Evolutionary conservation across 2,888 invertebrate genomes (phyloP).

Genomic region (Amphipyra berbera): DNA sequence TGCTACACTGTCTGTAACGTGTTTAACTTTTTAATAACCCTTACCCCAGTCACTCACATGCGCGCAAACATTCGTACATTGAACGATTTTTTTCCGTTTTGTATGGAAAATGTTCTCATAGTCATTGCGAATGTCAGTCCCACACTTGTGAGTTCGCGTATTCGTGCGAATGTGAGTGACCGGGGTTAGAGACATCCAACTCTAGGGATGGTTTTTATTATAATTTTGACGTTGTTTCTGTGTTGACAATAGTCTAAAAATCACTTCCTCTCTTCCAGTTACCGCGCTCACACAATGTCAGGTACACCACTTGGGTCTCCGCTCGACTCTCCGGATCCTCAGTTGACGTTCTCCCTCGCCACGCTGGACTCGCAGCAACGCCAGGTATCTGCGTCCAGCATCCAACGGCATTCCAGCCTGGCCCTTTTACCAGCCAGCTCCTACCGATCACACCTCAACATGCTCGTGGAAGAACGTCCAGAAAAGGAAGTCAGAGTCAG

Average conservation of each 20-base stretch:
- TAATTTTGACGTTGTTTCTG: background rate
- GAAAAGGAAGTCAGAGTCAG: slow-evolving; percentile 87
- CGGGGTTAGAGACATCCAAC: too few relatives aligned
- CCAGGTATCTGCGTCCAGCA: slow-evolving; percentile 90
- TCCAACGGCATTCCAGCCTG: slow-evolving; percentile 85
- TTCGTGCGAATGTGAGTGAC: too few relatives aligned
- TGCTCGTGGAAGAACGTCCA: slow-evolving; percentile 84
- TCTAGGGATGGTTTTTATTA: too few relatives aligned
- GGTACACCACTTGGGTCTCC: slow-evolving; percentile 95
- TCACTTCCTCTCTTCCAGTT: slow-evolving; percentile 88
- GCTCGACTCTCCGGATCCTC: slow-evolving; percentile 94
- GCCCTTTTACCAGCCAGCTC: slow-evolving; percentile 86
- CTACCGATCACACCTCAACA: slow-evolving; percentile 86
- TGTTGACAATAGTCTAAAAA: background rate
- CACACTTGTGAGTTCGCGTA: too few relatives aligned
- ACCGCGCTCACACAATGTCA: slow-evolving; percentile 94
- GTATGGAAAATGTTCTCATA: too few relatives aligned
- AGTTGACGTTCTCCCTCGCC: slow-evolving; percentile 91
- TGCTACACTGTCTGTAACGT: too few relatives aligned
- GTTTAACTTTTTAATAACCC: too few relatives aligned
- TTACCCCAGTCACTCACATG: too few relatives aligned
- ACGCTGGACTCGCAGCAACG: slow-evolving; percentile 90
- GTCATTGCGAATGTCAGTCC: too few relatives aligned
- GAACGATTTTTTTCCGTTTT: too few relatives aligned
- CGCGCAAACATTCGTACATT: too few relatives aligned